Conservation (phyloP, 1,140 invertebrate species). For the Diplogasteroides magnus region DNA sequence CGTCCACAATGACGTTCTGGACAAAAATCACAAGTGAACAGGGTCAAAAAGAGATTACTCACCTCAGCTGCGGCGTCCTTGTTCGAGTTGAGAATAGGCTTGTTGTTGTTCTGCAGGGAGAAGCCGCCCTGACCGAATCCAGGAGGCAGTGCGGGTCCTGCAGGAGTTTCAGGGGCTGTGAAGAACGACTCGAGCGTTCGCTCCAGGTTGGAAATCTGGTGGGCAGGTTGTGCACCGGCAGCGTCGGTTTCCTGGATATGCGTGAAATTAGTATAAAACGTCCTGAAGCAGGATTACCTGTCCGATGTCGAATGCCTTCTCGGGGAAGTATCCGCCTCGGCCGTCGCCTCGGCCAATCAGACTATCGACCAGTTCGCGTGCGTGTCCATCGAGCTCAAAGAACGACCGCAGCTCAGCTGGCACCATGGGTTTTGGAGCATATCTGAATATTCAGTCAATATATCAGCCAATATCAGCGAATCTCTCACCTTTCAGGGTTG, state of each 20-base stretch:
- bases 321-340: slow-evolving; percentile 54
- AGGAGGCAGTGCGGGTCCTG: slow-evolving; percentile 39
- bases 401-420: slow-evolving; percentile 49
- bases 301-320: slow-evolving; percentile 53
- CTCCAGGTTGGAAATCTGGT: slow-evolving; percentile 32
- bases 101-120: slow-evolving; percentile 43
- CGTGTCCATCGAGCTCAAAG: slow-evolving; percentile 54
- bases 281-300: not conserved
- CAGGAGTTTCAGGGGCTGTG: slow-evolving; percentile 43
- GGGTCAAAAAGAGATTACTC: slow-evolving; percentile 18
- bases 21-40: slow-evolving; percentile 22
- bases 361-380: slow-evolving; percentile 50
- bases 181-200: slow-evolving; percentile 50
- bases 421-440: slow-evolving; percentile 50
- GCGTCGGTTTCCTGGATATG: not conserved
- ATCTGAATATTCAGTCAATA: slow-evolving; percentile 9
- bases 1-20: slow-evolving; percentile 27
- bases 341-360: slow-evolving; percentile 39
- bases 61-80: slow-evolving; percentile 36
- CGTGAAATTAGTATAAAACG: not conserved
- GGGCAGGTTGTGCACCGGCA: slow-evolving; percentile 20
- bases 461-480: not conserved
- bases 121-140: slow-evolving; percentile 51
- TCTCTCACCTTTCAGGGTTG: slow-evolving; percentile 6
- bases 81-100: slow-evolving; percentile 34